Base-by-base conservation (phyloP, 1,140 invertebrate species). In the Rhynchophorus ferrugineus region DNA sequence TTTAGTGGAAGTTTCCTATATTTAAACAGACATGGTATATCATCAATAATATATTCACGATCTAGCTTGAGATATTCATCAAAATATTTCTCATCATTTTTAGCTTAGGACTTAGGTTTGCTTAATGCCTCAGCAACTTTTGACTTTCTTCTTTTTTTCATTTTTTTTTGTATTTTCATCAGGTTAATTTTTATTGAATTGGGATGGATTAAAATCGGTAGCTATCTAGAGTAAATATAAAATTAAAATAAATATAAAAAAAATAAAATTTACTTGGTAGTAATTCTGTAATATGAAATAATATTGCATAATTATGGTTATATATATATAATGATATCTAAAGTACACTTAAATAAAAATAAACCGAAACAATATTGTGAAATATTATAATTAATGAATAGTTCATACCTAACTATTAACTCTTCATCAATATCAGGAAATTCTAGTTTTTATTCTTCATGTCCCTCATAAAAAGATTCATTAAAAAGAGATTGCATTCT, bases 51-150 rank as follows among this genome's bases (percentile, higher is more conserved):
- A 72, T 98, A 95, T 69, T 98, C 95, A 73, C 86, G 97, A 69
- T 95, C 90, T 54, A 97, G 73, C 58, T 86, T 83, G 65, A 96
- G 97, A 72, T 95, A 95, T 68, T 96, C 91, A 68, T 96, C 88
- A 62, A 94, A 81, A 69, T 95, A 95, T 60, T 95, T 77, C 38
- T 87, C 78, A 73, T 91, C 93, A 1, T 83, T 82, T 67, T 85
- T 81, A 36, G 88, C 74, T 41, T 80, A 76, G 0, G 91, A 91
- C 66, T 94, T 57, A 78, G 74, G 19, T 64, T 79, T 76, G 2
- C 77, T 69, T 2, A 92, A 63, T 19, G 83, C 75, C 63, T 87
- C 77, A 29, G 80, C 81, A 58, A 91, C 84, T 59, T 86, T 81
- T 62, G 74, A 79, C 49, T 79, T 78, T 46, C 73, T 69, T 60